Conservation (phyloP, 2,113 vertebrate species). For the Irena cyanogastra region DNA sequence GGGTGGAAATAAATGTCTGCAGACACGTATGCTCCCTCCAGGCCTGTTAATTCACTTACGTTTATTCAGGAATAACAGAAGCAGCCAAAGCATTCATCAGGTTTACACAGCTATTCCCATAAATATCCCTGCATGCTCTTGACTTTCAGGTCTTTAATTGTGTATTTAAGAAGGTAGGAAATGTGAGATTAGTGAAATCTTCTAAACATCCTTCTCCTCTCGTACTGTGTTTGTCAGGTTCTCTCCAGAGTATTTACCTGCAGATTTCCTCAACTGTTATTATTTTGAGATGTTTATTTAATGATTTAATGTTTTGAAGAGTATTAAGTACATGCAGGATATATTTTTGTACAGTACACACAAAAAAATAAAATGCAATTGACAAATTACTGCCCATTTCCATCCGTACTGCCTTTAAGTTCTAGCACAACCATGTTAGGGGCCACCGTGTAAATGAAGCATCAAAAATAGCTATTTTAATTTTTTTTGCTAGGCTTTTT, state of each 20-base stretch:
- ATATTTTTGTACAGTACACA: neutral
- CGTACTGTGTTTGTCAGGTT: neutral
- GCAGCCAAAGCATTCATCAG: neutral
- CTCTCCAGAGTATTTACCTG: neutral
- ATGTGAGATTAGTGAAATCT: neutral
- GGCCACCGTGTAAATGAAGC: neutral
- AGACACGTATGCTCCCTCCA: neutral
- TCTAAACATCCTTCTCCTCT: neutral
- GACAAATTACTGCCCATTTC: neutral
- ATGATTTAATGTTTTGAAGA: neutral
- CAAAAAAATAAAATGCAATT: neutral
- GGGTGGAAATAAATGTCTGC: neutral
- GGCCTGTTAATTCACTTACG: neutral
- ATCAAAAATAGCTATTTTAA: neutral
- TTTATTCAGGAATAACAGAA: neutral
- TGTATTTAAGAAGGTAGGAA: neutral
- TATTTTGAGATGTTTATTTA: neutral
- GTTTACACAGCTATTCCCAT: neutral
- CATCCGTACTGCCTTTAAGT: neutral
- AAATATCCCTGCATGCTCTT: neutral
- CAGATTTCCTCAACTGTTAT: neutral
- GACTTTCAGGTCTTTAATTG: neutral
- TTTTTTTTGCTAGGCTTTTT: neutral
- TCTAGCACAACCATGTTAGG: neutral
- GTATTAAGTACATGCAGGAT: neutral